Conservation (phyloP, 37 sponge, comb jelly and placozoan genomes). For the Bolinopsis microptera region DNA sequence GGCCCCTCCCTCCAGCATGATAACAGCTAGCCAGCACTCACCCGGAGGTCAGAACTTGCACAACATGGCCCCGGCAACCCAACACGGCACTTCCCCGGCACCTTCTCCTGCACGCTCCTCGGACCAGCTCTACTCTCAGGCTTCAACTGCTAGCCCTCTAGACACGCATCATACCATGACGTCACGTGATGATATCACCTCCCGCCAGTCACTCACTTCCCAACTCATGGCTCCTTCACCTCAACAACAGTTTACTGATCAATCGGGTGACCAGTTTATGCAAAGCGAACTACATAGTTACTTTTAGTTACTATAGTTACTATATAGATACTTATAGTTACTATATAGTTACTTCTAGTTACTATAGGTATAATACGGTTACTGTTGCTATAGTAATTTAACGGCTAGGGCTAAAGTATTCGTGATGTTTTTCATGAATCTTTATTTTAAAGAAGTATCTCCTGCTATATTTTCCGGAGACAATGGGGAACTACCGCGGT, state of each 20-base stretch:
- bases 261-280: neutral
- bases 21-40: neutral
- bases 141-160: neutral
- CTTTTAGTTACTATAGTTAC: too few relatives aligned
- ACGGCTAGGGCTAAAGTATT: too few relatives aligned
- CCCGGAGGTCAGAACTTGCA: neutral
- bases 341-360: neutral
- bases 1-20: neutral
- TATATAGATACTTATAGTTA: too few relatives aligned
- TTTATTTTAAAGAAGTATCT: too few relatives aligned
- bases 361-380: too few relatives aligned
- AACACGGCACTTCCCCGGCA: neutral
- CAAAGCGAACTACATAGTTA: neutral
- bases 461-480: too few relatives aligned
- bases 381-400: too few relatives aligned
- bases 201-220: neutral
- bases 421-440: too few relatives aligned
- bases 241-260: neutral
- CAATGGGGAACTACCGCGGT: too few relatives aligned
- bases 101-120: neutral
- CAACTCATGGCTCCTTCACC: neutral
- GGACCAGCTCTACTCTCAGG: neutral
- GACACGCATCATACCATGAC: neutral
- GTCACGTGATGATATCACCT: neutral
- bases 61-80: neutral